Conservation (phyloP, 2,113 vertebrate genomes). For the Neomonachus schauinslandi region DNA sequence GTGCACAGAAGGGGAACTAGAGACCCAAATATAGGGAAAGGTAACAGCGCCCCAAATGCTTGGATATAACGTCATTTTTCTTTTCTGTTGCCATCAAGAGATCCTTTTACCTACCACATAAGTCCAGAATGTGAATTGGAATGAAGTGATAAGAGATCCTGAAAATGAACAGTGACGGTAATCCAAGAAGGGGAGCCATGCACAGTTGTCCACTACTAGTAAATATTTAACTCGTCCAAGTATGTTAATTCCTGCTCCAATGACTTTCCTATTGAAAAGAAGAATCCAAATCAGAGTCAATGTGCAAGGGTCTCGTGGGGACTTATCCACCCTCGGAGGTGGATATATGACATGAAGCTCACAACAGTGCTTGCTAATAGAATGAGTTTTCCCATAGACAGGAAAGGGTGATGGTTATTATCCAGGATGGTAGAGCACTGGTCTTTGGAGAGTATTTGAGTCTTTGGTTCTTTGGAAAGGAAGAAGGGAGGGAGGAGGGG, state of each 20-base stretch:
- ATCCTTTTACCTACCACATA: neutral
- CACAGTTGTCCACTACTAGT: neutral
- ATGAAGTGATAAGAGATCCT: neutral
- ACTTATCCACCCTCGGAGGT: neutral
- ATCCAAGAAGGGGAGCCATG: fast-evolving
- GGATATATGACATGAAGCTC: neutral
- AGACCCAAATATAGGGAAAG: fast-evolving
- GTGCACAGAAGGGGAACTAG: neutral
- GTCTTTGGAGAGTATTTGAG: neutral
- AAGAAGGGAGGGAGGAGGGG: fast-evolving
- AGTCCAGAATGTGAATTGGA: neutral
- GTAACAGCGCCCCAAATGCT: neutral
- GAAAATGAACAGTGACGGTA: fast-evolving
- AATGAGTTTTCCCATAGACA: neutral
- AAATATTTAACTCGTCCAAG: too few species aligned
- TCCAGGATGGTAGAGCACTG: too few species aligned
- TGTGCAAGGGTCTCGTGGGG: neutral
- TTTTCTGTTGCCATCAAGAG: neutral
- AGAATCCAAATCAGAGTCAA: neutral
- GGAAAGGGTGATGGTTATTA: neutral
- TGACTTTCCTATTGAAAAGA: neutral
- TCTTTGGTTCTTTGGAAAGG: neutral
- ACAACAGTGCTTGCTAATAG: neutral
- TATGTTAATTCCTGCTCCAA: neutral
- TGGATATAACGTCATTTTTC: neutral